Conservation (phyloP, 1,140 invertebrate species). For the Caenorhabditis briggsae region DNA sequence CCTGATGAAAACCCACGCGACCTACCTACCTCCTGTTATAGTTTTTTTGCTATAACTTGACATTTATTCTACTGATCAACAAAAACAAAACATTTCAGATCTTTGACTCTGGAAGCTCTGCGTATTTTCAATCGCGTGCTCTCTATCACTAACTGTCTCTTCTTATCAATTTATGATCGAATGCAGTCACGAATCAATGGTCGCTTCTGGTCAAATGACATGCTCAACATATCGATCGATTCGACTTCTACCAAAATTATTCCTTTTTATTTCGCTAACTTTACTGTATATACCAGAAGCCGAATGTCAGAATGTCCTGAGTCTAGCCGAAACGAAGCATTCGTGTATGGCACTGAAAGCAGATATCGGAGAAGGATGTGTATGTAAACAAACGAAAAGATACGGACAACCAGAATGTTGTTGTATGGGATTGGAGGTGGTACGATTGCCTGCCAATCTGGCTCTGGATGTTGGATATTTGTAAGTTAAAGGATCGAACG, state of each 20-base stretch:
- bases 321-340: conserved; percentile 39
- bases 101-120: neutral
- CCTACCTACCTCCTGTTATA: neutral
- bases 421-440: conserved; percentile 50
- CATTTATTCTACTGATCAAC: neutral
- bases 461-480: conserved; percentile 39
- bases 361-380: conserved; percentile 34
- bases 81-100: conserved; percentile 16
- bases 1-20: neutral
- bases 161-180: conserved; percentile 12
- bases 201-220: conserved; percentile 33
- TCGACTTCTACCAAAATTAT: neutral
- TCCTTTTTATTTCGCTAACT: conserved; percentile 19
- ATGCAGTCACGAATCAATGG: conserved; percentile 39
- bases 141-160: conserved; percentile 1
- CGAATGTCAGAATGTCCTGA: conserved; percentile 21
- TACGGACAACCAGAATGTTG: conserved; percentile 54
- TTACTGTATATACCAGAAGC: neutral
- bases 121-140: neutral
- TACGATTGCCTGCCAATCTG: conserved; percentile 36
- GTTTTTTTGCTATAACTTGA: neutral
- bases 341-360: conserved; percentile 50
- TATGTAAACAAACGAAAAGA: conserved; percentile 46
- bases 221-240: conserved; percentile 51
- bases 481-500: conserved; percentile 16